These are phyloP conservation scores for Mixornis gularis DNA, from an alignment of 2,113 vertebrate species.

Conservation along the genomic window DNA sequence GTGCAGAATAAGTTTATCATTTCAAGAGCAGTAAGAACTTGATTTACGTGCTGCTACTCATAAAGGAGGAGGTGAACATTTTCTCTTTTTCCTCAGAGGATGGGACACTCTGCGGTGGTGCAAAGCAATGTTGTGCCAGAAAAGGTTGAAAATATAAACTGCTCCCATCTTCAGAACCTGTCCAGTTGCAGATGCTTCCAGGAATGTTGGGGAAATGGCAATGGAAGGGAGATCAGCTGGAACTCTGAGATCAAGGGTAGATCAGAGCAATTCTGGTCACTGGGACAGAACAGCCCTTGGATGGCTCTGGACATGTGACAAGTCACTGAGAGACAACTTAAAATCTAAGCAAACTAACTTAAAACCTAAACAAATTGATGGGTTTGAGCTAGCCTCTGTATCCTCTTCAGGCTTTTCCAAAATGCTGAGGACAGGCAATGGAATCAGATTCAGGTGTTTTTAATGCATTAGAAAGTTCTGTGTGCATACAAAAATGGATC, in stretches of 20 bases:
- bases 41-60: background rate
- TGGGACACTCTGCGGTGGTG: background rate
- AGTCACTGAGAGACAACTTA: background rate
- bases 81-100: background rate
- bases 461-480: background rate
- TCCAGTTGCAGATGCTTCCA: background rate
- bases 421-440: background rate
- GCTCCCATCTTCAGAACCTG: background rate
- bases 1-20: background rate
- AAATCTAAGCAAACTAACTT: background rate
- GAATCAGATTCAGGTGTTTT: background rate
- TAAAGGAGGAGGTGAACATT: background rate
- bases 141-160: background rate
- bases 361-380: background rate
- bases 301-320: background rate
- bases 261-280: background rate
- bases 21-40: background rate
- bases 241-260: too few relatives aligned
- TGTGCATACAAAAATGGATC: background rate
- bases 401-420: background rate
- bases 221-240: background rate
- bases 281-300: background rate
- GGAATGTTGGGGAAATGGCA: background rate
- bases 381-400: fast-evolving
- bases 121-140: background rate